Base-by-base conservation (phyloP, 2,113 vertebrate genomes). In the Rafetus swinhoei region DNA sequence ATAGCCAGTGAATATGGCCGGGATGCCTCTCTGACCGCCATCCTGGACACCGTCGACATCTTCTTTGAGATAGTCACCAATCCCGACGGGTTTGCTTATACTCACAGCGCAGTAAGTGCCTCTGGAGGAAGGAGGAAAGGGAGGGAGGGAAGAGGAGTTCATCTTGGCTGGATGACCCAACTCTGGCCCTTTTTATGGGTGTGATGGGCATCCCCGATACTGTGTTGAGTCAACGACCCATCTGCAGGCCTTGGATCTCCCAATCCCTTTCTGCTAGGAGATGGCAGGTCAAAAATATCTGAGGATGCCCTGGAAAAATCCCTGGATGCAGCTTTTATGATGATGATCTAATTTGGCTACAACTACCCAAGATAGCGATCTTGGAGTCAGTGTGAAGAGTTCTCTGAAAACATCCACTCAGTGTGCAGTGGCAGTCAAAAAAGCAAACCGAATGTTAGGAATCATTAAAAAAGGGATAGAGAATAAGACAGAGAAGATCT, bases 61-160 rank as follows among this genome's bases (percentile, higher is more conserved):
- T 99, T 98, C 96, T 92, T 99, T 16, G 99, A 99, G 98, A 98
- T 99, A 0, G 74, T 99, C 84, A 97, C 98, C 97, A 99, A 99
- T 95, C 99, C 99, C 0, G 99, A 99, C 2, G 99, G 99, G 90
- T 99, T 96, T 24, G 88, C 93, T 81, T 99, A 91, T 88, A 99
- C 99, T 54, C 99, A 99, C 90, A 98, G 32, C 82, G 93, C 39
- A 0, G 99, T 99, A 96, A 98, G 99, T 93, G 19, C 0, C 9
- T 1, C 39, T 4, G 1, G 0, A 11, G 76, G 54, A 55, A n/a
- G 54, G 59, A 9, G 19, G 35, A 82, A 77, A 12, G 32, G 39
- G 80, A 55, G n/a, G 56, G 76, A 84, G 81, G 45, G 24, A 52
- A 81, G 50, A 19, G 52, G 19, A 3, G 32, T 6, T 22, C 9